Base-by-base conservation (phyloP, 2,113 vertebrate genomes). In the Paradoxurus hermaphroditus region DNA sequence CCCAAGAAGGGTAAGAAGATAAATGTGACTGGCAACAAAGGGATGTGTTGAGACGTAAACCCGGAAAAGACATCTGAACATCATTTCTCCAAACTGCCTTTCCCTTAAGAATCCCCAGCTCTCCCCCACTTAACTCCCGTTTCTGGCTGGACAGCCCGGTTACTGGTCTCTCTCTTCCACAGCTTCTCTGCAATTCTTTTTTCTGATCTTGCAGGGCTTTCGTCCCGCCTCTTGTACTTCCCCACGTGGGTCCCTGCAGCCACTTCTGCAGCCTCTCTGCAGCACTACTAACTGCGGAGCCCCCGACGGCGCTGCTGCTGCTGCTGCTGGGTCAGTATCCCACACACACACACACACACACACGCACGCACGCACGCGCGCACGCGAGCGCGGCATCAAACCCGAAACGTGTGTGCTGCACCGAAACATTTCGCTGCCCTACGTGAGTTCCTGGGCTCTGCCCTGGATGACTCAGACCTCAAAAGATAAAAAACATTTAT, bases 1-100 rank as follows among this genome's bases (percentile, higher is more conserved):
- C 99, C 99, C 99, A 88, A 11, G 4, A 53, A 97, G 14, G 15
- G 12, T 29, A 83, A 34, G 25, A 53, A 79, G 39, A 82, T 36
- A 78, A 59, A 91, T 3, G 7, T 46, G 56, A 73, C 65, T 1
- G 19, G 46, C 18, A 94, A 73, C 34, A 59, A 75, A 92, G 36
- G 21, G 27, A 29, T 15, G 18, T 44, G 19, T 25, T 46, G 12
- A 84, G 63, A 70, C 7, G 6, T 13, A 93, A 86, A 67, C 2
- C 25, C 0, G 2, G 65, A 44, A 13, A 86, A 51, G 36, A 62
- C 3, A 39, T 4, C 29, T 6, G 18, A 85, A 86, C 29, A 46
- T 7, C 62, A 29, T 34, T 78, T 84, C 68, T 83, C 75, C 81
- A 59, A 90, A 59, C 83, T 21, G 19, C 53, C 77, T 94, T 94